Evolutionary conservation across 2,888 invertebrate species (phyloP).

Genomic region (Apantesis nais): DNA sequence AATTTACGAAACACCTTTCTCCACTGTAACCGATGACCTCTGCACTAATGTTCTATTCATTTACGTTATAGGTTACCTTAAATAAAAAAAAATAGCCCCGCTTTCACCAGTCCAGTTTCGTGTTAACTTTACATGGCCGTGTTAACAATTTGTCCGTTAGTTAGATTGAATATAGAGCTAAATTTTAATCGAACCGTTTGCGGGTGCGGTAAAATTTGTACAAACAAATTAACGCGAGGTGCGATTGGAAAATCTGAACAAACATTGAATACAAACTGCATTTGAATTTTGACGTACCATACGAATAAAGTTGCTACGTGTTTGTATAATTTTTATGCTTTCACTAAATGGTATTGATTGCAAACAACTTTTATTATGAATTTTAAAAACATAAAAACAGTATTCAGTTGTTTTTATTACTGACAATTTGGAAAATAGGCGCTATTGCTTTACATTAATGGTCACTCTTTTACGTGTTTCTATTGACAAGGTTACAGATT

Average conservation of each 20-base stretch:
- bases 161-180: conserved; percentile 63
- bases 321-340: conserved; percentile 23
- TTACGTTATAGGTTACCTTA: conserved; percentile 40
- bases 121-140: conserved; percentile 49
- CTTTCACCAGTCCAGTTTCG: conserved; percentile 29
- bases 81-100: conserved; percentile 24
- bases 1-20: conserved; percentile 4
- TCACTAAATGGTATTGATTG: conserved; percentile 26
- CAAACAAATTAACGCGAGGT: conserved; percentile 79
- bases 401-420: background rate
- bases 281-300: conserved; percentile 59
- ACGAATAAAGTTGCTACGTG: conserved; percentile 32
- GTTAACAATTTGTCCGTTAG: conserved; percentile 51
- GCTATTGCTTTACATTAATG: background rate
- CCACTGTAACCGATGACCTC: conserved; percentile 23
- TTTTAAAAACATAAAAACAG: background rate
- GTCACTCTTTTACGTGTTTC: background rate
- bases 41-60: conserved; percentile 24
- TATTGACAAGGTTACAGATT: background rate
- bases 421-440: background rate
- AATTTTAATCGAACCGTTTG: conserved; percentile 75
- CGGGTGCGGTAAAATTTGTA: conserved; percentile 67
- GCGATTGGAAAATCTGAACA: conserved; percentile 77
- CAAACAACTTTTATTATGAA: conserved; percentile 5
- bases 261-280: conserved; percentile 65